Percentiles rank a stretch among this genome's conserved stretches.
phyloP scores from a whole-genome alignment of 1,140 invertebrate genomes.

The Anadara kagoshimensis region DNA sequence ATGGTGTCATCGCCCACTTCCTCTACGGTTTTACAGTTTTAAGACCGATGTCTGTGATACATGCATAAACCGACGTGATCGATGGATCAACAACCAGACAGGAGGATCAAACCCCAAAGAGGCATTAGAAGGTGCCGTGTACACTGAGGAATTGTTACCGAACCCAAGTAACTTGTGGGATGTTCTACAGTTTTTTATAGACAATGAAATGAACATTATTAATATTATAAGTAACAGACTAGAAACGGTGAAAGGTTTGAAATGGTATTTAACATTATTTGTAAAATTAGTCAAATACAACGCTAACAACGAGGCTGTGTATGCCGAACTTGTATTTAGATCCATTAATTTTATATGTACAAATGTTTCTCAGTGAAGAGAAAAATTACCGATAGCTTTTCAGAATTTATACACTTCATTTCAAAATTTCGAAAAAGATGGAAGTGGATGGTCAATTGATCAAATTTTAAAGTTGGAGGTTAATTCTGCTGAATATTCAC shows the following conservation, averaged over 20 bases:
- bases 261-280: constrained; percentile 27
- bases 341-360: too few relatives aligned
- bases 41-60: constrained; percentile 7
- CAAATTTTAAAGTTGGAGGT: too few relatives aligned
- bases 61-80: not conserved
- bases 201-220: too few relatives aligned
- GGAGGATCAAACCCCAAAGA: not conserved
- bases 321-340: constrained; percentile 28
- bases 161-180: too few relatives aligned
- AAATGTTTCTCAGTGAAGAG: constrained; percentile 8
- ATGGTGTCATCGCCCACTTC: constrained; percentile 1
- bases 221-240: not conserved
- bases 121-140: not conserved
- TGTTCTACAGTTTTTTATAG: too few relatives aligned
- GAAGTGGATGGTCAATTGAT: too few relatives aligned
- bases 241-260: constrained; percentile 13
- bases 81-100: not conserved
- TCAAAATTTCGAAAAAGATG: constrained; percentile 38
- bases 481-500: too few relatives aligned
- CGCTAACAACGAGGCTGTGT: constrained; percentile 23
- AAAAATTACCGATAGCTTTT: constrained; percentile 23
- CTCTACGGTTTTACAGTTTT: not conserved
- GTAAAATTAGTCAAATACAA: constrained; percentile 26
- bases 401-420: constrained; percentile 22
- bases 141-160: too few relatives aligned